These are phyloP conservation scores for Eonycteris spelaea DNA, from an alignment of 2,113 vertebrate species.

Conservation along the genomic window DNA sequence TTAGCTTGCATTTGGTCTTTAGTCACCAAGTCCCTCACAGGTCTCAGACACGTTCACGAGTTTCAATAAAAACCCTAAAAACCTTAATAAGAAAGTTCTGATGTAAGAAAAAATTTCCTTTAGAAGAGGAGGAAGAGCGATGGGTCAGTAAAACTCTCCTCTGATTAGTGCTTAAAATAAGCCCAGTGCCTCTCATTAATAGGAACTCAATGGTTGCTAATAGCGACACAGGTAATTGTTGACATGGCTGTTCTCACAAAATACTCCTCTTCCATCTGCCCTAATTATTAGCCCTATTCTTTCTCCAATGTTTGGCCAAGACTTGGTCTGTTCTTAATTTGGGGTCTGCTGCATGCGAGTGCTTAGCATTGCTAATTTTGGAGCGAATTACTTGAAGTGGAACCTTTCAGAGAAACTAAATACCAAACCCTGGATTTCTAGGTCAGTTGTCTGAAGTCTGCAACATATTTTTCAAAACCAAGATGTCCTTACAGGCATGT, in stretches of 20 bases:
- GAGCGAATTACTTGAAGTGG: conserved; percentile 42
- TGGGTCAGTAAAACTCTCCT: not conserved
- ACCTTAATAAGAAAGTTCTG: not conserved
- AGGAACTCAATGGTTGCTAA: not conserved
- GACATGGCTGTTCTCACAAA: not conserved
- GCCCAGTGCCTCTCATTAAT: too few species aligned
- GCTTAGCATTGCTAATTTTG: conserved; percentile 62
- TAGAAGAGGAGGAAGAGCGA: not conserved
- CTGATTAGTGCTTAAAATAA: not conserved
- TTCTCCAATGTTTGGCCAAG: conserved; percentile 29
- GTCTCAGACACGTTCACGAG: not conserved
- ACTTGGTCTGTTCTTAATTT: conserved; percentile 55
- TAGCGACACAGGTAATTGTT: not conserved
- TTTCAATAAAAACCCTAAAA: not conserved
- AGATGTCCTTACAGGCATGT: not conserved
- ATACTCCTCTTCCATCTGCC: not conserved
- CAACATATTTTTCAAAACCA: conserved; percentile 31
- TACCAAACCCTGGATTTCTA: conserved; percentile 54
- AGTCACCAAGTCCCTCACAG: not conserved
- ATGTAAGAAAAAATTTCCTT: not conserved
- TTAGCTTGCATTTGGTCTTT: not conserved
- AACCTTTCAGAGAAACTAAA: conserved; percentile 50
- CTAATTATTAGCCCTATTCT: conserved; percentile 26
- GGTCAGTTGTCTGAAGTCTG: conserved; percentile 23
- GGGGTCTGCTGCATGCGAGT: conserved; percentile 31